These are phyloP conservation scores for Drosophila tani DNA, from an alignment of 1,140 invertebrate species.

Conservation along the genomic window DNA sequence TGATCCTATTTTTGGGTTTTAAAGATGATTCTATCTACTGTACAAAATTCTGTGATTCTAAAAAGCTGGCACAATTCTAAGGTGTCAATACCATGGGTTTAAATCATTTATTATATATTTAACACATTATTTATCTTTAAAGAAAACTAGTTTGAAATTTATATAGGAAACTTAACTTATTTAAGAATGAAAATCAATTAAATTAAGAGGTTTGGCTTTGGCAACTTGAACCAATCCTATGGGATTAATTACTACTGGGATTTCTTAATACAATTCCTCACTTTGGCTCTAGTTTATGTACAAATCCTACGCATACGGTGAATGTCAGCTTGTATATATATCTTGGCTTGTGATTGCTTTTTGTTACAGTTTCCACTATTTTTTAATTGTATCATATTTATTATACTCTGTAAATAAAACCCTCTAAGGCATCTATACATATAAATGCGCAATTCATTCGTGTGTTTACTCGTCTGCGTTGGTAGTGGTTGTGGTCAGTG, in stretches of 20 bases:
- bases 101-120: neutral
- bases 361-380: constrained; percentile 32
- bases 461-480: constrained; percentile 57
- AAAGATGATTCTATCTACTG: too few species aligned
- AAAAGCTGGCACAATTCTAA: too few species aligned
- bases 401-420: constrained; percentile 72
- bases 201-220: neutral
- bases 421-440: constrained; percentile 41
- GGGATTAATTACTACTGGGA: too few species aligned
- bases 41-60: too few species aligned
- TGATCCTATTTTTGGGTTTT: too few species aligned
- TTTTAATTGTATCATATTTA: constrained; percentile 50
- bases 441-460: constrained; percentile 48
- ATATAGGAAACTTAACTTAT: neutral
- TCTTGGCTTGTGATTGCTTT: constrained; percentile 66
- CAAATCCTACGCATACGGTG: constrained; percentile 40
- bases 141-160: neutral
- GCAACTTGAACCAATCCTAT: neutral
- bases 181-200: neutral
- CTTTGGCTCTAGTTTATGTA: constrained; percentile 41
- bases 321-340: constrained; percentile 52
- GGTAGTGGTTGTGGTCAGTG: constrained; percentile 49
- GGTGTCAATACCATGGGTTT: too few species aligned
- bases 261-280: neutral
- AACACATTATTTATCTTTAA: too few species aligned